Conservation (phyloP, 2,113 vertebrate species). For the Clinocottus analis region DNA sequence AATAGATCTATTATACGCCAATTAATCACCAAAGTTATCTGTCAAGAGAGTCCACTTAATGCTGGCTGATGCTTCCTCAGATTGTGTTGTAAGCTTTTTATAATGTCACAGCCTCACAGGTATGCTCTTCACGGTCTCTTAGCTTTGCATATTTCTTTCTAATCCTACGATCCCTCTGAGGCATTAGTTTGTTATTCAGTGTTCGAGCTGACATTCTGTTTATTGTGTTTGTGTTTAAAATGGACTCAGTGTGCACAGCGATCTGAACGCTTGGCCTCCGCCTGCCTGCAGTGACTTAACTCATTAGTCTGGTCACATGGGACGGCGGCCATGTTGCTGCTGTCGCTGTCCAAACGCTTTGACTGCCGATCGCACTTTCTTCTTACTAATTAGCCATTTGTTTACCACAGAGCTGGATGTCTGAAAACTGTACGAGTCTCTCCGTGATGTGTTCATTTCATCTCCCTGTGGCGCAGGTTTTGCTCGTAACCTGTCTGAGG, state of each 20-base stretch:
- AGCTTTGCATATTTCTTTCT: constrained; percentile 59
- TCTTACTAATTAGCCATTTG: constrained; percentile 8
- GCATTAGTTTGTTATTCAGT: constrained; percentile 75
- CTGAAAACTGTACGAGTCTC: not conserved
- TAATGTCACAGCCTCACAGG: constrained; percentile 24
- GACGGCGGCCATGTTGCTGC: constrained; percentile 40
- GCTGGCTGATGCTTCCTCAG: not conserved
- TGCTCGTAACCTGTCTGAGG: constrained; percentile 97
- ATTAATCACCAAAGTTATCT: constrained; percentile 18
- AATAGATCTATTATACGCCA: constrained; percentile 16
- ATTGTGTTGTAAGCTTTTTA: not conserved
- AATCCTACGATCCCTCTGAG: constrained; percentile 53
- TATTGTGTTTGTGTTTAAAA: constrained; percentile 66
- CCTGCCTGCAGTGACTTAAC: constrained; percentile 52
- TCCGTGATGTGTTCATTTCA: constrained; percentile 8
- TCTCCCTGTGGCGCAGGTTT: constrained; percentile 85
- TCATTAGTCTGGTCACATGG: constrained; percentile 59
- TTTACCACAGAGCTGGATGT: not conserved
- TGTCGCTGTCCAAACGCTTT: constrained; percentile 37
- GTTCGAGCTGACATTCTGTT: constrained; percentile 64
- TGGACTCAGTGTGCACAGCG: constrained; percentile 44
- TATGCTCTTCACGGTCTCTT: constrained; percentile 42
- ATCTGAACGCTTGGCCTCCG: constrained; percentile 47
- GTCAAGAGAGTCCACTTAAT: not conserved
- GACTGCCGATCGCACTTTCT: constrained; percentile 10